Evolutionary conservation across 1,140 invertebrate genomes (phyloP).

Genomic region (Anthonomus grandis): DNA sequence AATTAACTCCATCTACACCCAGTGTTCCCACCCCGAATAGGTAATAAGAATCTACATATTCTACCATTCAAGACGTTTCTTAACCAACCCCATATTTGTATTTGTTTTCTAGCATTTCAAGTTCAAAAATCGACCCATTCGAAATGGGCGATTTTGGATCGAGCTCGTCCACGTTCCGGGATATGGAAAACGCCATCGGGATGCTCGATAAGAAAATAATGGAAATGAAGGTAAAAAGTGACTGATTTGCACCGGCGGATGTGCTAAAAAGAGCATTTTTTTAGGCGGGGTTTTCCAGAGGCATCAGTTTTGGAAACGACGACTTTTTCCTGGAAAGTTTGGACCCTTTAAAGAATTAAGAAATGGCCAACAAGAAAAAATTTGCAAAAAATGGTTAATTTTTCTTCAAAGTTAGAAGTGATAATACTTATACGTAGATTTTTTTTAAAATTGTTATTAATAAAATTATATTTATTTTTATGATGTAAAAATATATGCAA

Average conservation of each 20-base stretch:
- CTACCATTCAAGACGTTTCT: not conserved
- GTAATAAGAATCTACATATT: no score
- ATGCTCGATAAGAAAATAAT: conserved; percentile 74
- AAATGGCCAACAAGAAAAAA: not conserved
- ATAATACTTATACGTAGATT: not conserved
- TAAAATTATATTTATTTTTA: conserved; percentile 8
- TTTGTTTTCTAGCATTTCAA: conserved; percentile 31
- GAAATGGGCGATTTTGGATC: conserved; percentile 76
- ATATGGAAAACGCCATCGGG: conserved; percentile 68
- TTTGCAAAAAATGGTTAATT: not conserved
- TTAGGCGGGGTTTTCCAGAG: conserved; percentile 75
- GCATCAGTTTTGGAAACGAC: conserved; percentile 73
- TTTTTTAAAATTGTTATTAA: no score
- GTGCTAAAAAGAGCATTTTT: no score
- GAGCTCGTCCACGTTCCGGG: conserved; percentile 52
- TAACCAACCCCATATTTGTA: not conserved
- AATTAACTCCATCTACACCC: conserved; percentile 24
- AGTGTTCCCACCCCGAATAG: conserved; percentile 26
- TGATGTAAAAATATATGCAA: conserved; percentile 1
- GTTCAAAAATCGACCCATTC: conserved; percentile 59
- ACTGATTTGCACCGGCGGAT: no score
- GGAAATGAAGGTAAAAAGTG: conserved; percentile 80
- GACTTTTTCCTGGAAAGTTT: conserved; percentile 84
- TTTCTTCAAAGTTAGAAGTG: conserved; percentile 1
- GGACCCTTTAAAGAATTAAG: conserved; percentile 64